A percentile compares a stretch with the other conserved stretches of the same genome.
Evolutionary conservation across 2,113 vertebrate species (phyloP).

Genomic region (Centropristis striata): DNA sequence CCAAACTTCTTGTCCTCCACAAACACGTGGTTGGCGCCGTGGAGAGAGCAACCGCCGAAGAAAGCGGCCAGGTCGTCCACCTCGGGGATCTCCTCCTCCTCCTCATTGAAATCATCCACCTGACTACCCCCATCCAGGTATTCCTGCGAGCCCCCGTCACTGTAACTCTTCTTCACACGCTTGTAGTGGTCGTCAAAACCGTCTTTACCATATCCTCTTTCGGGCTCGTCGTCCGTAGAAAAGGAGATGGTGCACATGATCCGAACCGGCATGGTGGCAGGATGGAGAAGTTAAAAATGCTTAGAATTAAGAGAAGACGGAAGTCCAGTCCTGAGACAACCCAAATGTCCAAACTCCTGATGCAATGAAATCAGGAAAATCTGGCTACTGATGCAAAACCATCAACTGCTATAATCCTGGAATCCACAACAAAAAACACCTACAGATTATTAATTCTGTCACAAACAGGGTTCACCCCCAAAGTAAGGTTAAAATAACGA

Average conservation of each 20-base stretch:
- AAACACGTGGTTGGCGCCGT: constrained; percentile 93
- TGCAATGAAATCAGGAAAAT: background rate
- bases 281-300: background rate
- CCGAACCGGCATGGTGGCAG: constrained; percentile 90
- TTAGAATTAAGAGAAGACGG: background rate
- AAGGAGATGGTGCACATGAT: constrained; percentile 97
- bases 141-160: constrained; percentile 65
- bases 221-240: constrained; percentile 87
- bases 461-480: background rate
- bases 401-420: background rate
- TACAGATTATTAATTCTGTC: too few relatives aligned
- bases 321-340: background rate
- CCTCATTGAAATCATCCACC: constrained; percentile 64
- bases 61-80: constrained; percentile 88
- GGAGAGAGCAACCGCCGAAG: constrained; percentile 90
- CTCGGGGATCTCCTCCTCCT: constrained; percentile 69
- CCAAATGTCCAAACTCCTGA: background rate
- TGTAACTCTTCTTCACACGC: constrained; percentile 69
- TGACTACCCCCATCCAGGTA: constrained; percentile 79
- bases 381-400: constrained; percentile 12
- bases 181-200: constrained; percentile 84
- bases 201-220: constrained; percentile 57
- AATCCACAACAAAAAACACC: constrained; percentile 2
- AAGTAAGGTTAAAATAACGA: background rate
- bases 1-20: constrained; percentile 89